Evolutionary conservation across 2,888 invertebrate genomes (phyloP).

Genomic region (Drosophila pseudotakahashii): DNA sequence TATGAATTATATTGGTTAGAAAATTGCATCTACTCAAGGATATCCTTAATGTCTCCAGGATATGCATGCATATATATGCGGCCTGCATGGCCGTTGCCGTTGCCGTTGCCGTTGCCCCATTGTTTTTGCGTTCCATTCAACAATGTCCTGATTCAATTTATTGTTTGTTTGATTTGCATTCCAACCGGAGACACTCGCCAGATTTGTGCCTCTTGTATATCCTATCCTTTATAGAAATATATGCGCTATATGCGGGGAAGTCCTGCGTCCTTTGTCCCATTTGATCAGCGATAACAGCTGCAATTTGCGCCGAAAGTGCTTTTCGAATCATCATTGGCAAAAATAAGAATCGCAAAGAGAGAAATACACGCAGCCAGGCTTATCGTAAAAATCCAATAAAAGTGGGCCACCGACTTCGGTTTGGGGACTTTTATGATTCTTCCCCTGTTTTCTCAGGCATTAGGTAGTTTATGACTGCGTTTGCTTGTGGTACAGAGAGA

Average conservation of each 20-base stretch:
- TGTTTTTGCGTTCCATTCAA: constrained; percentile 45
- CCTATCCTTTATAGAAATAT: not conserved
- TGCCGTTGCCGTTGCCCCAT: constrained; percentile 23
- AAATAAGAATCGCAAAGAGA: not conserved
- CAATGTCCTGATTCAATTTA: constrained; percentile 74
- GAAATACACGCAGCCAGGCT: constrained; percentile 32
- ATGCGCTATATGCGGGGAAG: not conserved
- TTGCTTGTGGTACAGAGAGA: not conserved
- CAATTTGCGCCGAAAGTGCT: constrained; percentile 65
- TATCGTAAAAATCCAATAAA: constrained; percentile 77
- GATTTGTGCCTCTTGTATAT: not conserved
- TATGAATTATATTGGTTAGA: constrained; percentile 83
- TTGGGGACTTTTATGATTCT: constrained; percentile 28
- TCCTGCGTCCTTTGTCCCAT: constrained; percentile 20
- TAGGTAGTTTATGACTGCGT: constrained; percentile 62
- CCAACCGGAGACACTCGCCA: constrained; percentile 36
- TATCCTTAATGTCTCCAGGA: constrained; percentile 78
- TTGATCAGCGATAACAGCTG: constrained; percentile 63
- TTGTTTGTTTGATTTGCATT: constrained; percentile 78
- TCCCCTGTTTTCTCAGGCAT: constrained; percentile 20
- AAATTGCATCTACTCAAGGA: constrained; percentile 82
- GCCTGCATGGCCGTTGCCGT: constrained; percentile 14
- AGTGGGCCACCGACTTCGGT: constrained; percentile 34
- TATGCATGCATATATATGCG: constrained; percentile 62
- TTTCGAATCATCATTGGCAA: constrained; percentile 31